A percentile compares a stretch with the other conserved stretches of the same genome.
Evolutionary conservation across 2,797 vertebrate genomes (phyloP).

Genomic region (Halcyon badia): DNA sequence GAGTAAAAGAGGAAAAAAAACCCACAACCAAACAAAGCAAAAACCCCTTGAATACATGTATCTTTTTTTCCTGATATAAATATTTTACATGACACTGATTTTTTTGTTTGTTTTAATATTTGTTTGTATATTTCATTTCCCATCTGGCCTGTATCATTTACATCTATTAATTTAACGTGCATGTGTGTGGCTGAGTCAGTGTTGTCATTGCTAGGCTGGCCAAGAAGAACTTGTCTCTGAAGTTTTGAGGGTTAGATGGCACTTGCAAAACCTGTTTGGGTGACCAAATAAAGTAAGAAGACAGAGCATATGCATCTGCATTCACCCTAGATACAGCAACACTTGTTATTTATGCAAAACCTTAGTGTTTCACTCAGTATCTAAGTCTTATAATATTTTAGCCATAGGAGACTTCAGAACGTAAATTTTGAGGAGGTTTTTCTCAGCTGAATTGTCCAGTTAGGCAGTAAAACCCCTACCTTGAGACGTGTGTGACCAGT

Average conservation of each 20-base stretch:
- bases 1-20: neutral
- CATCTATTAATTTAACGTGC: neutral
- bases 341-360: neutral
- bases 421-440: neutral
- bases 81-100: neutral
- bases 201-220: neutral
- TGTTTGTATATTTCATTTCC: neutral
- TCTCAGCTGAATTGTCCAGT: neutral
- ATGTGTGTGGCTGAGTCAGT: neutral
- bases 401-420: neutral
- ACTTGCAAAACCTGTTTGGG: neutral
- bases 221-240: neutral
- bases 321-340: neutral
- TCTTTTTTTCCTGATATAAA: neutral
- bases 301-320: neutral
- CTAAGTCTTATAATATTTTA: neutral
- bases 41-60: neutral
- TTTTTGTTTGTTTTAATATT: neutral
- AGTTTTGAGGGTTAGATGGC: neutral
- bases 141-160: neutral
- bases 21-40: neutral
- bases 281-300: neutral
- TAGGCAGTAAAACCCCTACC: neutral
- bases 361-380: neutral
- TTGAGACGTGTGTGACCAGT: neutral